These are phyloP conservation scores for Magallana nippona DNA, from an alignment of 2,888 invertebrate species.

Conservation along the genomic window DNA sequence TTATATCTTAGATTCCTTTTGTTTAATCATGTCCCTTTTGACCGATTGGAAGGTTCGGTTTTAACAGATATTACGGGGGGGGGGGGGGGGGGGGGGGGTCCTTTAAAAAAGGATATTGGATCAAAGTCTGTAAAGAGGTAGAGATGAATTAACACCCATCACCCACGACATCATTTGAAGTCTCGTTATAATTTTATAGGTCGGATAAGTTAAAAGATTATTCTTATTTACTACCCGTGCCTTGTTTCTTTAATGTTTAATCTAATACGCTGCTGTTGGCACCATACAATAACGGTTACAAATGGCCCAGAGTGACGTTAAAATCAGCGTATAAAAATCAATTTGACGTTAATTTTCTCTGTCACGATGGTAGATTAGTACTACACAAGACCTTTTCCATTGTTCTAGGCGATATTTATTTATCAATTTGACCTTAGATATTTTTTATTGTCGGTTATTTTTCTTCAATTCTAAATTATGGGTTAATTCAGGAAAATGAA, in stretches of 20 bases:
- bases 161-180: too few relatives aligned
- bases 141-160: too few relatives aligned
- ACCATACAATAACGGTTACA: too few relatives aligned
- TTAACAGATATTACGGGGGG: too few relatives aligned
- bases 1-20: too few relatives aligned
- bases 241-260: not conserved
- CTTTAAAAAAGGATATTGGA: too few relatives aligned
- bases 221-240: not conserved
- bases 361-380: not conserved
- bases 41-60: too few relatives aligned
- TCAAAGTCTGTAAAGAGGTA: too few relatives aligned
- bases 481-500: not conserved
- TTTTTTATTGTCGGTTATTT: not conserved
- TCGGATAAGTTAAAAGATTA: not conserved
- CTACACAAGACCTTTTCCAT: not conserved
- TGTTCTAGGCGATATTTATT: not conserved
- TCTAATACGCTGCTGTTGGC: not conserved
- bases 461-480: constrained; percentile 1
- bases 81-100: too few relatives aligned
- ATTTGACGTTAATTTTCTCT: constrained; percentile 1
- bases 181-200: not conserved
- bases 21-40: too few relatives aligned
- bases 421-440: not conserved
- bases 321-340: not conserved
- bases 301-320: too few relatives aligned